Evolutionary conservation across 2,888 invertebrate genomes (phyloP).

Genomic region (Salticus scenicus): DNA sequence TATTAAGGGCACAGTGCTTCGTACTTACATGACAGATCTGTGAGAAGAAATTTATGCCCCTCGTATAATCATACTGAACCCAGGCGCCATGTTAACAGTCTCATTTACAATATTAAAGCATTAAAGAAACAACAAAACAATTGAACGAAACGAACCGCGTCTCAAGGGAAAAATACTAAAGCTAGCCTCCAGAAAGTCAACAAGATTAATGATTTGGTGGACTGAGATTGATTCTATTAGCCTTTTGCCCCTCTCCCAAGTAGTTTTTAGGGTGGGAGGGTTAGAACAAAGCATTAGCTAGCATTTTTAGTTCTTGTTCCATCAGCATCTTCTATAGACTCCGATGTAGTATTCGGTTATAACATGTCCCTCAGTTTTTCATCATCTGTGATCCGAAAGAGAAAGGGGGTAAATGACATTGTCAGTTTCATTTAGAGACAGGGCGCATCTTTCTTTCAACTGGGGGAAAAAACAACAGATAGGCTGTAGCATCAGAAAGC

Average conservation of each 20-base stretch:
- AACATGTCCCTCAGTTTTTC: too few relatives aligned
- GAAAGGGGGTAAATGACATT: too few relatives aligned
- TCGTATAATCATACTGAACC: background rate
- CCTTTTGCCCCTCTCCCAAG: slow-evolving; percentile 6
- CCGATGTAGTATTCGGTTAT: background rate
- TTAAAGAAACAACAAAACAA: background rate
- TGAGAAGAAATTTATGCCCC: background rate
- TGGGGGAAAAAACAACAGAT: too few relatives aligned
- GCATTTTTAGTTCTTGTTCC: background rate
- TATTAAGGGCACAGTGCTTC: too few relatives aligned
- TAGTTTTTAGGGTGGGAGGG: background rate
- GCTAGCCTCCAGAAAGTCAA: slow-evolving; percentile 2
- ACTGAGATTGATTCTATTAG: slow-evolving; percentile 57
- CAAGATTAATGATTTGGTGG: slow-evolving; percentile 46
- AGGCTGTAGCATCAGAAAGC: too few relatives aligned
- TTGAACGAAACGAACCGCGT: background rate
- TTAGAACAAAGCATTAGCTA: slow-evolving; percentile 3
- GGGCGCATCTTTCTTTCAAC: too few relatives aligned
- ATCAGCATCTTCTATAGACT: background rate
- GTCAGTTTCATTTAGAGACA: too few relatives aligned
- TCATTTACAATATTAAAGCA: slow-evolving; percentile 11
- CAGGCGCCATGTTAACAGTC: background rate
- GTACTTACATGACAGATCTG: background rate
- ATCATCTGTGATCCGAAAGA: too few relatives aligned
- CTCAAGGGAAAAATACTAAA: slow-evolving; percentile 1